These are phyloP conservation scores for Cheilosia soror DNA, from an alignment of 2,888 invertebrate genomes.

Conservation along the genomic window DNA sequence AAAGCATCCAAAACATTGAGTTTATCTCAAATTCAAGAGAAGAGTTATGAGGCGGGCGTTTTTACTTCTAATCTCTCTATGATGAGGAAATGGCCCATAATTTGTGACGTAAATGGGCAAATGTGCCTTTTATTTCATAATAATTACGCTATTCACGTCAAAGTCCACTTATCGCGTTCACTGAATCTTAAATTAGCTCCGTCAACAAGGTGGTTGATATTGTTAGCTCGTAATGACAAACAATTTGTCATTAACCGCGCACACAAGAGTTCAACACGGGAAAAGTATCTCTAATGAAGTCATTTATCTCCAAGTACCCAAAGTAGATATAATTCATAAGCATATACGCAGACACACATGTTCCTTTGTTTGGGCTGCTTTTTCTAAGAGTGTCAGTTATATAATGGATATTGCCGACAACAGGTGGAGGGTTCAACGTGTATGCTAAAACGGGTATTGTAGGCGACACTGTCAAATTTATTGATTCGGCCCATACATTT, in stretches of 20 bases:
- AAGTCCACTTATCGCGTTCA: slow-evolving; percentile 47
- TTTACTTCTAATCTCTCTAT: neutral
- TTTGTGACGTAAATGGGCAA: slow-evolving; percentile 2
- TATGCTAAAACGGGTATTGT: neutral
- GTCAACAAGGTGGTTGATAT: slow-evolving; percentile 39
- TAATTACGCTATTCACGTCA: slow-evolving; percentile 37
- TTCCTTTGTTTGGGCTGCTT: slow-evolving; percentile 22
- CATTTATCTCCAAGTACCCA: slow-evolving; percentile 41
- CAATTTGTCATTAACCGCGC: slow-evolving; percentile 45
- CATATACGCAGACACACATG: neutral
- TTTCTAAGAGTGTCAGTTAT: neutral
- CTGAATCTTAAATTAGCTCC: slow-evolving; percentile 36
- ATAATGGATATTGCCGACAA: neutral
- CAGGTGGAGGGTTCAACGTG: slow-evolving; percentile 31
- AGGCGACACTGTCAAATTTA: neutral
- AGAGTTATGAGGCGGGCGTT: neutral
- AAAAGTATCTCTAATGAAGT: slow-evolving; percentile 54
- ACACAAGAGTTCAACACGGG: slow-evolving; percentile 13
- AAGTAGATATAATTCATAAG: neutral
- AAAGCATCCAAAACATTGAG: neutral
- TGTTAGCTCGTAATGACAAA: slow-evolving; percentile 41
- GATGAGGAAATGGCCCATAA: slow-evolving; percentile 35
- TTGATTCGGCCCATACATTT: neutral
- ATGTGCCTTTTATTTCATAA: slow-evolving; percentile 22
- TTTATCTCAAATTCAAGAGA: neutral